Evolutionary conservation across 35 echinoderm and acorn worm genomes (phyloP).

Genomic region (Stichopus chloronotus): DNA sequence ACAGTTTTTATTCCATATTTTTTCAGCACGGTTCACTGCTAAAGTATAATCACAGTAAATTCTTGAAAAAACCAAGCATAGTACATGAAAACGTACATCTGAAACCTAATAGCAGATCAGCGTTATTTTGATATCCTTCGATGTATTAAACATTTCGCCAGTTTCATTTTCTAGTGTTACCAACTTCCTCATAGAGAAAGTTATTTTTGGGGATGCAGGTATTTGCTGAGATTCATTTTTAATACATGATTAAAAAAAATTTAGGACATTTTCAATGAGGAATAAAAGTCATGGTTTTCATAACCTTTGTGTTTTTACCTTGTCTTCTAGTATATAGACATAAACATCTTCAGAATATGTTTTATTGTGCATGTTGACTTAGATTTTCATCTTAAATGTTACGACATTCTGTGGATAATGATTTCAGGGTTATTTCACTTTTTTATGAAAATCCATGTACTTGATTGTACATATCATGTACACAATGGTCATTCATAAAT

Average conservation of each 20-base stretch:
- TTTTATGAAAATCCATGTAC: too few species aligned
- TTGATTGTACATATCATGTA: too few species aligned
- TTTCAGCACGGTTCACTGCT: background rate
- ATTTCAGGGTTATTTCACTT: too few species aligned
- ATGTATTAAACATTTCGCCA: background rate
- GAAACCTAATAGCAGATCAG: conserved; percentile 21
- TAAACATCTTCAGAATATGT: too few species aligned
- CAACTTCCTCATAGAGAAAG: background rate
- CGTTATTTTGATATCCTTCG: conserved; percentile 16
- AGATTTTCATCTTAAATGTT: too few species aligned
- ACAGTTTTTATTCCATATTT: conserved; percentile 13
- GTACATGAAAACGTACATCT: background rate
- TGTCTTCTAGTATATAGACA: too few species aligned
- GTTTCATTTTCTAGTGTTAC: conserved; percentile 16
- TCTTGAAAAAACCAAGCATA: background rate
- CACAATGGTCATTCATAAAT: too few species aligned
- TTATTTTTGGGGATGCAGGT: background rate
- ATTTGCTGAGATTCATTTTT: background rate
- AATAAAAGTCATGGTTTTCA: too few species aligned
- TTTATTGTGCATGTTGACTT: too few species aligned
- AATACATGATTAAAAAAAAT: background rate
- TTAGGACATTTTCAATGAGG: too few species aligned
- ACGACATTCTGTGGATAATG: too few species aligned
- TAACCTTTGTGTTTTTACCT: too few species aligned
- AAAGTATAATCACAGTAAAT: background rate